Evolutionary conservation across 2,113 vertebrate genomes (phyloP).

Genomic region (Lota lota): DNA sequence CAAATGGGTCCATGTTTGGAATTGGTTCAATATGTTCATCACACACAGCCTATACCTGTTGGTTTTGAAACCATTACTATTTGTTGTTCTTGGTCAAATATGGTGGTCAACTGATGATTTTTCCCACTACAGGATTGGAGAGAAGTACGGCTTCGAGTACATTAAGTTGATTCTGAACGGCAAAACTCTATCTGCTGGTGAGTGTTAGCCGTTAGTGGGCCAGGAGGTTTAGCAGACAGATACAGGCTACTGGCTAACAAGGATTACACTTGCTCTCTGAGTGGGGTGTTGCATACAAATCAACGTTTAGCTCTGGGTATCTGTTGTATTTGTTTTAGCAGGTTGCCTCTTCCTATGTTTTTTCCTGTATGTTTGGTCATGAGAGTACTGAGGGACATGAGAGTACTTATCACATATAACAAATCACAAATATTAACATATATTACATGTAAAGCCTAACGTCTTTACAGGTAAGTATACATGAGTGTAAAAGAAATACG

Average conservation of each 20-base stretch:
- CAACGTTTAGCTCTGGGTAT: no score
- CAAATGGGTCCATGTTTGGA: not conserved
- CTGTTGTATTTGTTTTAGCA: no score
- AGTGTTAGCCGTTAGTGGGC: slow-evolving; percentile 6
- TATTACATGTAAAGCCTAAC: no score
- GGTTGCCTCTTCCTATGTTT: not conserved
- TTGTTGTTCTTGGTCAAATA: no score
- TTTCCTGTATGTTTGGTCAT: not conserved
- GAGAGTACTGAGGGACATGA: not conserved
- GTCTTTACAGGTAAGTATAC: no score
- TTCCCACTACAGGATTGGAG: slow-evolving; percentile 55
- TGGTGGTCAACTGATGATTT: not conserved
- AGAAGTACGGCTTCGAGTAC: slow-evolving; percentile 46
- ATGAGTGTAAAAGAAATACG: no score
- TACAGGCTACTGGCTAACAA: not conserved
- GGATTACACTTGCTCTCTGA: no score
- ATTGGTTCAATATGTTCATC: no score
- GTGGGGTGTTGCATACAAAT: no score
- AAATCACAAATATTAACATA: not conserved
- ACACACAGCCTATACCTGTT: no score
- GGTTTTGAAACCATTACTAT: no score
- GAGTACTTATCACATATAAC: not conserved
- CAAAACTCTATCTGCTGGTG: slow-evolving; percentile 61
- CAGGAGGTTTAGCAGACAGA: not conserved
- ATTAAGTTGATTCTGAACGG: slow-evolving; percentile 74